Conservation (phyloP, 2,888 invertebrate species). For the Macropis europaea region DNA sequence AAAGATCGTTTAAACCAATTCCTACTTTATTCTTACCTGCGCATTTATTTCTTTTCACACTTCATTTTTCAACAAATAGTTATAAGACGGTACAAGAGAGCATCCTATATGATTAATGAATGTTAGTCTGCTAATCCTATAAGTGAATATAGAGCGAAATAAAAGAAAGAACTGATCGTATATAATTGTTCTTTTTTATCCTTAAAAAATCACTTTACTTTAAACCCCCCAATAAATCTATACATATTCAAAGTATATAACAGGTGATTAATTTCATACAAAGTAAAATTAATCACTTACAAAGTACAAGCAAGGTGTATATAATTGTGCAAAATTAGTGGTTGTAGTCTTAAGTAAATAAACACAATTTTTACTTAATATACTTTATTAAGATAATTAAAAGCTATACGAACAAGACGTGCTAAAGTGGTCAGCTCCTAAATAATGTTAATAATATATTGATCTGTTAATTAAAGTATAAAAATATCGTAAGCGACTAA, state of each 20-base stretch:
- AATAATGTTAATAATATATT: constrained; percentile 60
- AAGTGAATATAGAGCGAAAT: constrained; percentile 71
- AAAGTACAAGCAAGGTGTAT: too few species aligned
- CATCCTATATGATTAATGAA: constrained; percentile 68
- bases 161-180: constrained; percentile 64
- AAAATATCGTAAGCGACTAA: constrained; percentile 41
- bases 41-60: constrained; percentile 16
- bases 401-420: constrained; percentile 76
- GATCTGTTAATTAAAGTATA: constrained; percentile 39
- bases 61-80: constrained; percentile 18
- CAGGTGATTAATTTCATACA: too few species aligned
- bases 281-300: too few species aligned
- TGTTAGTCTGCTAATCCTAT: constrained; percentile 74
- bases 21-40: constrained; percentile 7
- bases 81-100: constrained; percentile 43
- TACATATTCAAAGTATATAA: not conserved
- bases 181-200: constrained; percentile 6
- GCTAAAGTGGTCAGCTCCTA: constrained; percentile 76
- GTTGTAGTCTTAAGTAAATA: not conserved
- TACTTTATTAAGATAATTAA: constrained; percentile 73
- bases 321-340: too few species aligned
- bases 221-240: not conserved
- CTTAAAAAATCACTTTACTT: not conserved
- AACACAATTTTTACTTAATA: constrained; percentile 39
- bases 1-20: constrained; percentile 51